Percentiles rank a stretch among this genome's conserved stretches.
phyloP scores from a whole-genome alignment of 2,797 vertebrate species.

The Vespertilio murinus region DNA sequence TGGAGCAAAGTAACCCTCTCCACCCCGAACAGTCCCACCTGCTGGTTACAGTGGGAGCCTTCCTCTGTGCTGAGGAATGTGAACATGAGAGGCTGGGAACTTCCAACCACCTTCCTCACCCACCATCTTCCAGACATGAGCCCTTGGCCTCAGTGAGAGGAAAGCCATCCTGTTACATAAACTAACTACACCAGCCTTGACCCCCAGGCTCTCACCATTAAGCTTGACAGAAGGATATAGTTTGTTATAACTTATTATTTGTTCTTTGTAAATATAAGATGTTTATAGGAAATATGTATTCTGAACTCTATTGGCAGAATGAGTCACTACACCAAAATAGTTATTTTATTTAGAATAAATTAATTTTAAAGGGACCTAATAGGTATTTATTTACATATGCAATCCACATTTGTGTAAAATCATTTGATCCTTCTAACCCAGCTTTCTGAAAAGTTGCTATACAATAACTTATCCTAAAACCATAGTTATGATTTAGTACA shows the following conservation, averaged over 20 bases:
- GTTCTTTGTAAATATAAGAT: slow-evolving; percentile 88
- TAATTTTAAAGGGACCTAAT: slow-evolving; percentile 84
- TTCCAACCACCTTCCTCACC: not conserved
- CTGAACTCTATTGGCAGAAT: slow-evolving; percentile 81
- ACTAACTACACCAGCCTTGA: slow-evolving; percentile 63
- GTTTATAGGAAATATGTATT: slow-evolving; percentile 87
- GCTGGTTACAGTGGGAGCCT: too few species aligned
- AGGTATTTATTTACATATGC: slow-evolving; percentile 86
- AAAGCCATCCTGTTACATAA: slow-evolving; percentile 53
- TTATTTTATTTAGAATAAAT: slow-evolving; percentile 84
- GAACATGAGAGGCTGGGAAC: not conserved
- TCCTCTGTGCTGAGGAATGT: rapidly evolving
- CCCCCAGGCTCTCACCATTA: slow-evolving; percentile 25
- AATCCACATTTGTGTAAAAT: slow-evolving; percentile 75
- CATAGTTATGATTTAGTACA: slow-evolving; percentile 67
- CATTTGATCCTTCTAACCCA: slow-evolving; percentile 80
- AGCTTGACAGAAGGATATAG: slow-evolving; percentile 85
- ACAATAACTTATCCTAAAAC: slow-evolving; percentile 75
- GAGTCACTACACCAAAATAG: slow-evolving; percentile 82
- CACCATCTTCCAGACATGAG: not conserved
- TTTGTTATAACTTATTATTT: slow-evolving; percentile 88
- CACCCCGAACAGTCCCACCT: not conserved
- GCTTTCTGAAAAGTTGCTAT: slow-evolving; percentile 72
- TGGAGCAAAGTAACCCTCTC: not conserved
- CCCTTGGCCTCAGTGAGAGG: not conserved